phyloP scores from a whole-genome alignment of 2,797 vertebrate species.

The Labroides dimidiatus region DNA sequence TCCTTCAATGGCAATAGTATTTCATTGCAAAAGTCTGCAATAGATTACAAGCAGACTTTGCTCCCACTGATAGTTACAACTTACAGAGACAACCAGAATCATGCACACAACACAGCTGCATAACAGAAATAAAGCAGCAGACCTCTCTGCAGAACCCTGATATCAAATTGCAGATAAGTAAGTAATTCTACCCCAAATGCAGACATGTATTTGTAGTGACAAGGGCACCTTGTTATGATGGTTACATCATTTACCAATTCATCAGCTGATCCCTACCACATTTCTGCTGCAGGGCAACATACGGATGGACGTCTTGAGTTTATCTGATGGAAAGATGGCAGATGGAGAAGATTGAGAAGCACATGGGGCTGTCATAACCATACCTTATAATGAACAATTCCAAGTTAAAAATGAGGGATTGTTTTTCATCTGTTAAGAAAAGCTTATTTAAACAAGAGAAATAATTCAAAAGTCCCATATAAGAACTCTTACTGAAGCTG shows the following conservation, averaged over 20 bases:
- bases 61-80: no score
- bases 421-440: neutral
- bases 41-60: no score
- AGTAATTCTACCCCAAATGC: neutral
- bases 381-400: neutral
- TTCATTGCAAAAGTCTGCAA: no score
- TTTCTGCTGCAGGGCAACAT: neutral
- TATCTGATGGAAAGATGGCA: neutral
- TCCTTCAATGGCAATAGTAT: no score
- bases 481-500: no score
- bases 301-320: neutral
- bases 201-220: neutral
- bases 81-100: no score
- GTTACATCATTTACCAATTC: neutral
- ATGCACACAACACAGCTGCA: no score
- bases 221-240: neutral
- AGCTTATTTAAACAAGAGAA: no score
- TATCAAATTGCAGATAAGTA: neutral
- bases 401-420: neutral
- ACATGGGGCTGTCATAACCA: neutral
- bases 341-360: neutral
- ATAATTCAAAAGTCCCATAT: no score
- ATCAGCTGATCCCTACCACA: neutral
- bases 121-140: neutral
- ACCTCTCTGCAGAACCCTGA: neutral